phyloP scores from a whole-genome alignment of 1,140 invertebrate species.

The Thaumetopoea pityocampa region DNA sequence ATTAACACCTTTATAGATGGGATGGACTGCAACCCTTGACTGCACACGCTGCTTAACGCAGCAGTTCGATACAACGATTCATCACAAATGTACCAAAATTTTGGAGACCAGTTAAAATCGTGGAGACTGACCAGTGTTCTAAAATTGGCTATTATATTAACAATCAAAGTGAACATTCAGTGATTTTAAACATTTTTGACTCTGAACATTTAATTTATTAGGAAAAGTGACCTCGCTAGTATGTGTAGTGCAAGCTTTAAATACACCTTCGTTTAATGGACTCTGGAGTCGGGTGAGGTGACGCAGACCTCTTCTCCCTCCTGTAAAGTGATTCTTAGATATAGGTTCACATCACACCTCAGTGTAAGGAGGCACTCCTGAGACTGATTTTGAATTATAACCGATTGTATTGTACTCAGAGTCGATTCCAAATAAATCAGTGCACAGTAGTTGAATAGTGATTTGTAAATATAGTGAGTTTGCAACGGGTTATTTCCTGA shows the following conservation, averaged over 20 bases:
- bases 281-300: not conserved
- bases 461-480: slow-evolving; percentile 3
- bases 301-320: slow-evolving; percentile 1
- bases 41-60: no score
- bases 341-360: slow-evolving; percentile 13
- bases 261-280: slow-evolving; percentile 5
- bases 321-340: slow-evolving; percentile 9
- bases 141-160: slow-evolving; percentile 36
- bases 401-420: slow-evolving; percentile 14
- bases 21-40: no score
- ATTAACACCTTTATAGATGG: no score
- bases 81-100: slow-evolving; percentile 40
- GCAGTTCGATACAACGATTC: slow-evolving; percentile 26
- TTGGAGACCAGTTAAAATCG: slow-evolving; percentile 35
- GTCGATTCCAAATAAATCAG: slow-evolving; percentile 14
- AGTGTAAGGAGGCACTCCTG: slow-evolving; percentile 16
- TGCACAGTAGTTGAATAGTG: slow-evolving; percentile 7
- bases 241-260: slow-evolving; percentile 13
- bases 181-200: slow-evolving; percentile 35
- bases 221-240: slow-evolving; percentile 33
- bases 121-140: slow-evolving; percentile 48
- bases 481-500: not conserved
- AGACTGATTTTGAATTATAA: slow-evolving; percentile 17
- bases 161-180: slow-evolving; percentile 25
- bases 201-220: slow-evolving; percentile 30